Evolutionary conservation across 1,140 invertebrate genomes (phyloP).

Genomic region (Drosophila rufa): DNA sequence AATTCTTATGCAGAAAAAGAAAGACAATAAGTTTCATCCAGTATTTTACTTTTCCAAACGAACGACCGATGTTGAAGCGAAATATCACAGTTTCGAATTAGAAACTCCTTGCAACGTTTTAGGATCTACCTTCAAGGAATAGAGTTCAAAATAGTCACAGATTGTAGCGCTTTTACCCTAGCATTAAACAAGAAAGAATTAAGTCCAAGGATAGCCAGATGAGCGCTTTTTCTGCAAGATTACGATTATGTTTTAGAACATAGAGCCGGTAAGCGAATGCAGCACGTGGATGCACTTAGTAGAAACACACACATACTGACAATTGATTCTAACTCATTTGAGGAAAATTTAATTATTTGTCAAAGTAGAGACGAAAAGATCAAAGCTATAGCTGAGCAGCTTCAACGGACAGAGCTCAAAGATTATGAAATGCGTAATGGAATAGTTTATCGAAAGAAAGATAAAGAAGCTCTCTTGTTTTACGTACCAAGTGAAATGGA

Average conservation of each 20-base stretch:
- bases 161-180: neutral
- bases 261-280: constrained; percentile 5
- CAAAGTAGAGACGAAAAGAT: neutral
- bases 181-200: neutral
- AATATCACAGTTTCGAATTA: constrained; percentile 1
- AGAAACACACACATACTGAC: constrained; percentile 8
- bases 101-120: neutral
- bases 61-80: neutral
- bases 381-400: neutral
- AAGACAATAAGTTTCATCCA: constrained; percentile 6
- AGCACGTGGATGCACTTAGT: constrained; percentile 7
- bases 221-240: neutral
- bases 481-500: constrained; percentile 5
- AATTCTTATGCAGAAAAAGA: constrained; percentile 1
- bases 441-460: neutral
- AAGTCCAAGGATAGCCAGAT: neutral
- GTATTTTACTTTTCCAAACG: constrained; percentile 1
- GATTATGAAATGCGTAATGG: neutral
- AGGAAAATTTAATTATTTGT: constrained; percentile 1
- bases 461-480: neutral
- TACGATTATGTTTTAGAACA: neutral
- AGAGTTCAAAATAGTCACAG: neutral
- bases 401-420: neutral
- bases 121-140: constrained; percentile 2
- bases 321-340: constrained; percentile 6